These are phyloP conservation scores for Apostichopus californicus DNA, from an alignment of 35 echinoderm and acorn worm genomes.

Conservation along the genomic window DNA sequence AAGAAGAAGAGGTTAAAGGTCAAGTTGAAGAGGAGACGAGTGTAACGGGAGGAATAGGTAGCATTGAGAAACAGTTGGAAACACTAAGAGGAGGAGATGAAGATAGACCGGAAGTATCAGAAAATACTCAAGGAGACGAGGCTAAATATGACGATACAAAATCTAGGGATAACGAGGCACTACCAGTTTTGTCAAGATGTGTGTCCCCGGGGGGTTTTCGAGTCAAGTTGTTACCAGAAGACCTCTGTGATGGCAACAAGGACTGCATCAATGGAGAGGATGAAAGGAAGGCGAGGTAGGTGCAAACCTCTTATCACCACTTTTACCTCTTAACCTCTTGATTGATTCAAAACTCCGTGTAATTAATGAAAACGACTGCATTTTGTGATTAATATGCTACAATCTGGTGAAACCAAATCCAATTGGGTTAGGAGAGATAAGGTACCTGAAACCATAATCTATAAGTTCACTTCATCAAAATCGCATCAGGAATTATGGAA, in stretches of 20 bases:
- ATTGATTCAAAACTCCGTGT: background rate
- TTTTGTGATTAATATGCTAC: too few relatives aligned
- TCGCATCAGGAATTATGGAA: too few relatives aligned
- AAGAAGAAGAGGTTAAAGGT: background rate
- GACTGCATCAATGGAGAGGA: constrained; percentile 3
- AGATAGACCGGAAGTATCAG: background rate
- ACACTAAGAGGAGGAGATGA: background rate
- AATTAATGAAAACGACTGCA: too few relatives aligned
- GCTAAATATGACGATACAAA: background rate
- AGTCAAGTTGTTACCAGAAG: background rate
- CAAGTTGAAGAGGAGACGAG: background rate
- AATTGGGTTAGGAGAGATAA: too few relatives aligned
- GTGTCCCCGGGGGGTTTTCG: background rate
- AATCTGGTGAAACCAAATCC: too few relatives aligned
- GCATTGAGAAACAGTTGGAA: background rate
- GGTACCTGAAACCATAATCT: too few relatives aligned
- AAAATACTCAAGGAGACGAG: background rate
- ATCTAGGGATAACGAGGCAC: background rate
- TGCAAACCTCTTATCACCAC: background rate
- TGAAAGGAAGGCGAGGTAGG: background rate
- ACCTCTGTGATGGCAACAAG: constrained; percentile 15
- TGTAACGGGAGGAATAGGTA: background rate
- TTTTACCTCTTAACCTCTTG: background rate
- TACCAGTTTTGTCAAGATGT: background rate
- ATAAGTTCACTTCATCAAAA: too few relatives aligned